These are phyloP conservation scores for Callaeas wilsoni DNA, from an alignment of 2,113 vertebrate species.

Conservation along the genomic window DNA sequence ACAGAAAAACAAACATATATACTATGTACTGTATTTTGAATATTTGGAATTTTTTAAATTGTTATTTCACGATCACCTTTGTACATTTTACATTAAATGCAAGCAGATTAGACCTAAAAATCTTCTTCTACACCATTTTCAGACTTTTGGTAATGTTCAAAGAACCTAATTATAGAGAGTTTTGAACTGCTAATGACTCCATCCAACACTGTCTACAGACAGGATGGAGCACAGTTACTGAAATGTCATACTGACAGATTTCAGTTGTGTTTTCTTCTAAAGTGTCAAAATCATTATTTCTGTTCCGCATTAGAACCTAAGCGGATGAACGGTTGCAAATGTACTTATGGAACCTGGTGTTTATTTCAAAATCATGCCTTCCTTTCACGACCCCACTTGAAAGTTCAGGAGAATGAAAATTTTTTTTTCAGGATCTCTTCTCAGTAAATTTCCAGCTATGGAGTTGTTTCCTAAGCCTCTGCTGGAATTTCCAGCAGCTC, in stretches of 20 bases:
- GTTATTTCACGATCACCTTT: neutral
- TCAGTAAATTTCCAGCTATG: neutral
- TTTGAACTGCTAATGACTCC: neutral
- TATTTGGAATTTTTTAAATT: neutral
- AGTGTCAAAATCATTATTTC: neutral
- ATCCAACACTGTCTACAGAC: neutral
- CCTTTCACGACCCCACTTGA: neutral
- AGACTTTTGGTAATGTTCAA: neutral
- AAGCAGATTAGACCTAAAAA: neutral
- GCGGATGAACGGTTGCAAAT: neutral
- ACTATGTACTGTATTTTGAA: neutral
- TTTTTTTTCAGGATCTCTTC: neutral
- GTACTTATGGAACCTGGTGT: neutral
- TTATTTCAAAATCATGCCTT: neutral
- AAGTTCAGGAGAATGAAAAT: neutral
- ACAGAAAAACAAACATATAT: neutral
- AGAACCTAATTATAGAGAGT: neutral
- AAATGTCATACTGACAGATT: neutral
- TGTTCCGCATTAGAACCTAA: neutral
- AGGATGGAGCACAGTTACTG: neutral
- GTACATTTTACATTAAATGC: neutral
- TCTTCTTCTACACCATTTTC: neutral
- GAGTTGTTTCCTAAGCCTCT: neutral
- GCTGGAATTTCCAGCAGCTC: neutral
- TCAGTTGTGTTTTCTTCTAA: neutral